Evolutionary conservation across 2,888 invertebrate genomes (phyloP).

Genomic region (Perizoma flavofasciatum): DNA sequence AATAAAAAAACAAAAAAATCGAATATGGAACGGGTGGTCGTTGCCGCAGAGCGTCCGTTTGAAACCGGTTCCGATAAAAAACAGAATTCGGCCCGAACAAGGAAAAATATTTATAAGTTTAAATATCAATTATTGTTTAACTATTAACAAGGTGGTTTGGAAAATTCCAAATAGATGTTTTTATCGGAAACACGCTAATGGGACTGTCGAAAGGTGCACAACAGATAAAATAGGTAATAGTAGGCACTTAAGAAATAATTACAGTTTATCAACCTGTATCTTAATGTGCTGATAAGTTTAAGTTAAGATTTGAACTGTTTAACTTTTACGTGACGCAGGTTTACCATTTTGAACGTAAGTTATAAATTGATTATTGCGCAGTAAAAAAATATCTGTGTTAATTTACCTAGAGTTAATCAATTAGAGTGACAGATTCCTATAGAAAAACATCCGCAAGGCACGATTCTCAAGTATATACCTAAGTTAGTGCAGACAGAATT

Average conservation of each 20-base stretch:
- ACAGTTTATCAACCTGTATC: conserved; percentile 48
- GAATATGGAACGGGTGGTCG: conserved; percentile 46
- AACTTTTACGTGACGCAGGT: not conserved
- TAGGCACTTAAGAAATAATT: conserved; percentile 63
- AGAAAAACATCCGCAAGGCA: no score
- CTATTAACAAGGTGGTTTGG: conserved; percentile 44
- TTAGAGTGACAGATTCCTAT: no score
- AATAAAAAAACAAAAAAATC: conserved; percentile 41
- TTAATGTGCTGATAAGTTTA: conserved; percentile 30
- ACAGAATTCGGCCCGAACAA: conserved; percentile 39
- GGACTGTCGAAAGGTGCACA: conserved; percentile 50
- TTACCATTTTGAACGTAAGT: no score
- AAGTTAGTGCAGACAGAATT: no score
- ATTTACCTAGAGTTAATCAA: no score
- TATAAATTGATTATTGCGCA: no score
- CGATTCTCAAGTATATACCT: no score
- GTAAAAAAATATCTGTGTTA: no score
- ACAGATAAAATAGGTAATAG: conserved; percentile 68
- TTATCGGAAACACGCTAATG: conserved; percentile 69
- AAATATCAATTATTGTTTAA: conserved; percentile 47
- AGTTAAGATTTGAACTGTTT: conserved; percentile 4
- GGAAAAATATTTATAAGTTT: conserved; percentile 43
- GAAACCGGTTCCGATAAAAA: conserved; percentile 47
- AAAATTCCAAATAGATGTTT: conserved; percentile 67
- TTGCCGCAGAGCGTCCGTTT: conserved; percentile 37